Conservation (phyloP, 2,888 invertebrate species). For the Agrochola litura region DNA sequence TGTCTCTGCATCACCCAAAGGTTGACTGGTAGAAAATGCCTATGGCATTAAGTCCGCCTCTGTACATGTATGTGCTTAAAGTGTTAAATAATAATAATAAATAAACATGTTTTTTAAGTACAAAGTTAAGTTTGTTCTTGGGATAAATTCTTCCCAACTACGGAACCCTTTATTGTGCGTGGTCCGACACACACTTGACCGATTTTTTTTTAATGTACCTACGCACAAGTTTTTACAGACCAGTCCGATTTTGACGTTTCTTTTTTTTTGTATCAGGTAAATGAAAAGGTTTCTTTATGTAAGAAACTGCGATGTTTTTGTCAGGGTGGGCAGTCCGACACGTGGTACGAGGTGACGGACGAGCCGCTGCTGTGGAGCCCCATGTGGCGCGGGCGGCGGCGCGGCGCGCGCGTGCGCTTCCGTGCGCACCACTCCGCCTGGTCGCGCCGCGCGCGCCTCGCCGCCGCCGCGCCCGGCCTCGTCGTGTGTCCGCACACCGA, state of each 20-base stretch:
- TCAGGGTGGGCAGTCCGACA: conserved; percentile 92
- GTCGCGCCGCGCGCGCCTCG: conserved; percentile 91
- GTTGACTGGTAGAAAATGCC: too few relatives aligned
- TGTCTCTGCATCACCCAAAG: too few relatives aligned
- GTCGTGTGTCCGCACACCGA: conserved; percentile 94
- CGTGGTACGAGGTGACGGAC: conserved; percentile 89
- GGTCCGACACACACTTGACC: too few relatives aligned
- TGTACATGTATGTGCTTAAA: too few relatives aligned
- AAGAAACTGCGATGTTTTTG: conserved; percentile 22
- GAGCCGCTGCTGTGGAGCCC: conserved; percentile 93
- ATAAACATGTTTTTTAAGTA: too few relatives aligned
- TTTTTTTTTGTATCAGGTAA: conserved; percentile 22
- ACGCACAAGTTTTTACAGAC: not conserved
- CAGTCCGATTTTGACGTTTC: not conserved
- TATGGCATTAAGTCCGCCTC: too few relatives aligned
- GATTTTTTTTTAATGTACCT: too few relatives aligned
- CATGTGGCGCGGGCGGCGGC: conserved; percentile 81
- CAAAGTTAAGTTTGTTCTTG: too few relatives aligned
- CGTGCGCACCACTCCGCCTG: conserved; percentile 77
- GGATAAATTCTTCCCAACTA: too few relatives aligned
- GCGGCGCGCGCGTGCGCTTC: conserved; percentile 70
- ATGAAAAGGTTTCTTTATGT: conserved; percentile 21
- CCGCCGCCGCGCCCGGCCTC: conserved; percentile 94
- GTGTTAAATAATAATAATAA: too few relatives aligned
- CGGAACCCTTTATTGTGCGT: too few relatives aligned